Conservation (phyloP, 2,888 invertebrate species). For the Brassicogethes aeneus region DNA sequence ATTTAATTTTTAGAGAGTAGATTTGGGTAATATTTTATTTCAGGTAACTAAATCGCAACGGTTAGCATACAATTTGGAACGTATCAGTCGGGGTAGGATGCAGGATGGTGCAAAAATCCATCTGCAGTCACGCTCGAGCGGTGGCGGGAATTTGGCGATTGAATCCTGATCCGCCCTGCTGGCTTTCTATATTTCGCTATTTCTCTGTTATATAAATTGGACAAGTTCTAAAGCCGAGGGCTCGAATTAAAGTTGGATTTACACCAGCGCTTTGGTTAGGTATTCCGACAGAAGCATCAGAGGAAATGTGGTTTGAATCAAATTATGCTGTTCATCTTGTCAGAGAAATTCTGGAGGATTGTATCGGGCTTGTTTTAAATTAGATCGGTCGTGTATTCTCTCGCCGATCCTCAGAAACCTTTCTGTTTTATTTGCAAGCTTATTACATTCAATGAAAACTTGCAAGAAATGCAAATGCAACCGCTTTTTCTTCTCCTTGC, state of each 20-base stretch:
- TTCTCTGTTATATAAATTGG: slow-evolving; percentile 28
- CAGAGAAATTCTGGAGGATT: slow-evolving; percentile 31
- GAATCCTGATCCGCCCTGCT: slow-evolving; percentile 15
- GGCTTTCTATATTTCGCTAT: slow-evolving; percentile 21
- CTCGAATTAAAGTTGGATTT: slow-evolving; percentile 35
- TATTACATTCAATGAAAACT: too few species aligned
- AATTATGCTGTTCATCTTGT: slow-evolving; percentile 36
- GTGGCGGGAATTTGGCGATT: slow-evolving; percentile 18
- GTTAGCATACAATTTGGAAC: too few species aligned
- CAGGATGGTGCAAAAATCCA: slow-evolving; percentile 4
- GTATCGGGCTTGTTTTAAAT: slow-evolving; percentile 32
- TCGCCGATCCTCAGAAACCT: too few species aligned
- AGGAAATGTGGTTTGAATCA: slow-evolving; percentile 33
- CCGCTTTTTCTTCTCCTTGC: too few species aligned
- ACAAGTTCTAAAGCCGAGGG: slow-evolving; percentile 29
- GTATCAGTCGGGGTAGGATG: too few species aligned
- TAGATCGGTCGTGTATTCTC: slow-evolving; percentile 18
- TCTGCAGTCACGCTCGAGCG: slow-evolving; percentile 15
- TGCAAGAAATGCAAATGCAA: too few species aligned
- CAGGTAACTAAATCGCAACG: too few species aligned
- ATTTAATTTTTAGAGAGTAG: too few species aligned
- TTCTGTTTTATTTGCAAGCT: too few species aligned
- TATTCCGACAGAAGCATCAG: slow-evolving; percentile 28
- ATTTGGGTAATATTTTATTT: too few species aligned
- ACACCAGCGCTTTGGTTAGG: slow-evolving; percentile 28